These are phyloP conservation scores for Chlorocebus sabaeus DNA, from an alignment of 2,113 vertebrate species.

Conservation along the genomic window DNA sequence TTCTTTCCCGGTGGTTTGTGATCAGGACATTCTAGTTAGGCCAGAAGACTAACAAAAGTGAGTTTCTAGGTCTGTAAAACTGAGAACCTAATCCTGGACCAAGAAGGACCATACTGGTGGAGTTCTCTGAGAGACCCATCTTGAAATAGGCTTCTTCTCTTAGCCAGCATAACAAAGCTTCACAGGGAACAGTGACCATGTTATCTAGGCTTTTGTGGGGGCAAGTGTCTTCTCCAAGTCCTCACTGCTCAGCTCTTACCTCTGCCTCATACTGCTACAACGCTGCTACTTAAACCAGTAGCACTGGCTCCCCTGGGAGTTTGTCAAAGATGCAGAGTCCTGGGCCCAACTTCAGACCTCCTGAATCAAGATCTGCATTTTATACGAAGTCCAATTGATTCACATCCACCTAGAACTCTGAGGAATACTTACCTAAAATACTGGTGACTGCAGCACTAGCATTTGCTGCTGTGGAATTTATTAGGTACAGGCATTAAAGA, in stretches of 20 bases:
- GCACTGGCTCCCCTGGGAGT: not conserved
- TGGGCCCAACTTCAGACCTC: not conserved
- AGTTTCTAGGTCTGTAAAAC: not conserved
- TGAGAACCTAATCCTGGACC: not conserved
- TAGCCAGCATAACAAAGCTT: not conserved
- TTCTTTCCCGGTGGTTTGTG: not conserved
- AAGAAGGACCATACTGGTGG: not conserved
- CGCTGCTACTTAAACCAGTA: not conserved
- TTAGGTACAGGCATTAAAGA: not conserved
- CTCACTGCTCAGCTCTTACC: not conserved
- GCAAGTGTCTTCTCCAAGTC: not conserved
- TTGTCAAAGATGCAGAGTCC: not conserved
- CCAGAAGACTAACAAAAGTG: not conserved
- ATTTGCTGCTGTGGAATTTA: not conserved
- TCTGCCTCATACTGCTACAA: not conserved
- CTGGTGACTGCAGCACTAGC: not conserved
- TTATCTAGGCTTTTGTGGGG: not conserved
- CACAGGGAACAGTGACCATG: too few species aligned
- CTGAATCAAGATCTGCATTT: not conserved
- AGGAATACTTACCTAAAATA: not conserved
- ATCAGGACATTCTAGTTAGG: not conserved
- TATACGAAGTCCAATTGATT: not conserved
- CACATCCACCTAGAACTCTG: not conserved
- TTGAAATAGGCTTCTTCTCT: not conserved
- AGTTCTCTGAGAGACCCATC: too few species aligned